Evolutionary conservation across 2,888 invertebrate species (phyloP), one percentile per base, ranked within the genome.

Genomic region (Xestia rhomboidea): DNA sequence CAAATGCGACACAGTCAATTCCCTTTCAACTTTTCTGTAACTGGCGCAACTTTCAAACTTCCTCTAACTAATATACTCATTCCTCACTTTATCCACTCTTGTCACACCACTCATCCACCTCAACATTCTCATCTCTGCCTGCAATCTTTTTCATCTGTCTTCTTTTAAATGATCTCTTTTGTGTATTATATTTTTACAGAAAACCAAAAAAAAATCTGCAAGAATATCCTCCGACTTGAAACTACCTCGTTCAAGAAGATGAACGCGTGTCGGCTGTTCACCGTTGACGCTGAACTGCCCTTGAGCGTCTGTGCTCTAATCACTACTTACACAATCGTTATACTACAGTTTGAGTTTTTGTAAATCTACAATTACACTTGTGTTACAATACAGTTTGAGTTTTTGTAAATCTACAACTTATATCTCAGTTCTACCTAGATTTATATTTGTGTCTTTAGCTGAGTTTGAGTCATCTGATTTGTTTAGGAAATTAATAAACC

Each of bases 291-390:
- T 10, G 38, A 18, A 18, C 30, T 73, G 2, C 27, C 66, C 2
- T 27, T 79, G 21, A 15, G 27, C 2, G 38, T 79, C 5, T 46
- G 69, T 15, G 51, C 44, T 15, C 64, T 79, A 1, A 18, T 79
- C 4, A 66, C 79, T 24, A 73, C 38, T 13, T 79, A 79, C 30
- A 30, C 57, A 30, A 44, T 79, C 7, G 73, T 79, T 24, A 34
- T 66, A n/a, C 34, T 79, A n/a, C 79, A 79, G 34, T 73, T 80
- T 15, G 72, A 54, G 44, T 79, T 79, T 49, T 63, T 79, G 13
- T 79, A 63, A 63, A 44, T 57, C 13, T 57, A 21, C 27, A 38
- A 27, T 10, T 79, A 79, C 30, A 30, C 57, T 38, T 34, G 79
- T 5, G 68, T 79, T 27, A 30, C 60, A n/a, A 27, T 73, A 24